Conservation (phyloP, 2,797 vertebrate species). For the Acestrorhynchus altus region DNA sequence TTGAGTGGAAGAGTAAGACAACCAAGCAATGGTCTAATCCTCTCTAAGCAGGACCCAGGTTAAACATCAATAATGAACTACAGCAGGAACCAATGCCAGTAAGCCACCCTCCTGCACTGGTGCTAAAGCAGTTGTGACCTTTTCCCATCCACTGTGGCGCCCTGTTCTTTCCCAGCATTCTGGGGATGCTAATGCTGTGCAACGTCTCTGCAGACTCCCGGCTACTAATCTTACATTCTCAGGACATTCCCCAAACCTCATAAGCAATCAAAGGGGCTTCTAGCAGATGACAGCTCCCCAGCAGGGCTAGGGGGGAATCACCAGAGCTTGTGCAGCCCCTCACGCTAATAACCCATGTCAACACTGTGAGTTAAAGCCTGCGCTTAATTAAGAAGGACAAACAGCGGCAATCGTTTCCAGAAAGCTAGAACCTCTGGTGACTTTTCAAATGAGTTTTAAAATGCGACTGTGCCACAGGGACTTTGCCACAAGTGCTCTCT, state of each 20-base stretch:
- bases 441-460: constrained; percentile 57
- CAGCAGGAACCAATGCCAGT: constrained; percentile 19
- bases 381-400: constrained; percentile 63
- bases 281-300: constrained; percentile 55
- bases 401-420: constrained; percentile 49
- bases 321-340: constrained; percentile 32
- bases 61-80: constrained; percentile 47
- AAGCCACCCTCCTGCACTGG: constrained; percentile 38
- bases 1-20: constrained; percentile 18
- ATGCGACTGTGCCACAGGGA: constrained; percentile 50
- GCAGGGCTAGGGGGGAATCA: constrained; percentile 35
- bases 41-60: constrained; percentile 38
- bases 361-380: constrained; percentile 56
- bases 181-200: constrained; percentile 48
- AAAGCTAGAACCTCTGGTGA: constrained; percentile 56
- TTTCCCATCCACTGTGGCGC: constrained; percentile 23
- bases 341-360: constrained; percentile 55
- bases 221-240: constrained; percentile 56
- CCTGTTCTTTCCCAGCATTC: constrained; percentile 33
- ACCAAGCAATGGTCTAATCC: constrained; percentile 30
- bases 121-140: constrained; percentile 29
- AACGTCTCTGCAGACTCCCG: constrained; percentile 31
- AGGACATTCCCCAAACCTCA: constrained; percentile 58
- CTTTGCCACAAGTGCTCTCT: constrained; percentile 13
- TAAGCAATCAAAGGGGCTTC: constrained; percentile 59